Conservation (phyloP, 2,888 invertebrate species). For the Marasmarcha lunaedactyla region DNA sequence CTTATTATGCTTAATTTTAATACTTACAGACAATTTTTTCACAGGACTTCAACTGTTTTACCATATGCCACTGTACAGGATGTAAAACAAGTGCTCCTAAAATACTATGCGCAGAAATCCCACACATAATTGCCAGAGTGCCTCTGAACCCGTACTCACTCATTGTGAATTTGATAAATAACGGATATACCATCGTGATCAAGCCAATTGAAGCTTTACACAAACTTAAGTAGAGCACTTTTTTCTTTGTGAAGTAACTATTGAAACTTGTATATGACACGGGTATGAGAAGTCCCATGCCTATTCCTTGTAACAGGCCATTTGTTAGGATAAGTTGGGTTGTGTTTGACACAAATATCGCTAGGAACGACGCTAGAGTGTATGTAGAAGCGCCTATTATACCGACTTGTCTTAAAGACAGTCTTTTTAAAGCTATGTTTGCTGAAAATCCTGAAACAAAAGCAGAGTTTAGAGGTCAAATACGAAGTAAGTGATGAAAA, state of each 20-base stretch:
- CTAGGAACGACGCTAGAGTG: constrained; percentile 71
- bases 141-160: constrained; percentile 77
- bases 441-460: constrained; percentile 74
- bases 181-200: constrained; percentile 76
- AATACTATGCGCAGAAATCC: constrained; percentile 75
- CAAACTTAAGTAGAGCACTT: constrained; percentile 77
- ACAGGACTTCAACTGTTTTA: constrained; percentile 44
- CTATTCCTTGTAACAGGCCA: constrained; percentile 74
- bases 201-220: constrained; percentile 78
- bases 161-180: constrained; percentile 73
- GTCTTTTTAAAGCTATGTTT: constrained; percentile 74
- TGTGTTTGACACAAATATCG: constrained; percentile 73
- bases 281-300: constrained; percentile 80
- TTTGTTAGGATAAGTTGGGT: constrained; percentile 74
- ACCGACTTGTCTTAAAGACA: constrained; percentile 75
- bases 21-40: constrained; percentile 57
- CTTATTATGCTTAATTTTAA: background rate
- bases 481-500: too few species aligned
- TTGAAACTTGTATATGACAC: constrained; percentile 80
- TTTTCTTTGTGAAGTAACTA: constrained; percentile 77
- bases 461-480: too few species aligned
- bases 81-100: constrained; percentile 78
- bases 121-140: constrained; percentile 76
- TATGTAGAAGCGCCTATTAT: constrained; percentile 74
- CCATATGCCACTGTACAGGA: constrained; percentile 80